A percentile compares a stretch with the other conserved stretches of the same genome.
phyloP scores from a whole-genome alignment of 2,113 vertebrate genomes.

The Melanotaenia duboulayi region DNA sequence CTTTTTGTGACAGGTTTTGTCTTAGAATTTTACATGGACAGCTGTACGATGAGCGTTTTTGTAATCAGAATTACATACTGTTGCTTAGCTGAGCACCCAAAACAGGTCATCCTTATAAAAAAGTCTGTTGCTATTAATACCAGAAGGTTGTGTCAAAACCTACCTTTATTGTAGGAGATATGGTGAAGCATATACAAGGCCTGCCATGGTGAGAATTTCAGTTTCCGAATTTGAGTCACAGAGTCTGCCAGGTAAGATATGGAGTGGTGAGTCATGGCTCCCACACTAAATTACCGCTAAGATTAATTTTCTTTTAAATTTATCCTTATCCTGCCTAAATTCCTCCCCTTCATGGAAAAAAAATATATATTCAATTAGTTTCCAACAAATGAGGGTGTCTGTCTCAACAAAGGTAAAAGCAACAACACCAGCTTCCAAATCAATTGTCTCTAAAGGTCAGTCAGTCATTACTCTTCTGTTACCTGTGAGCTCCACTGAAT shows the following conservation, averaged over 20 bases:
- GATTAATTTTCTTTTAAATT: constrained; percentile 1
- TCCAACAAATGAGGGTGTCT: constrained; percentile 27
- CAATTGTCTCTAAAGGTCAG: constrained; percentile 49
- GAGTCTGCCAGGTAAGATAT: no score
- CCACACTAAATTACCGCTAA: not conserved
- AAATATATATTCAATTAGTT: constrained; percentile 30
- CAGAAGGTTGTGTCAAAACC: no score
- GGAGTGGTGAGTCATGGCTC: not conserved
- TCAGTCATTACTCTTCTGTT: constrained; percentile 45
- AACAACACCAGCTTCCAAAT: constrained; percentile 28
- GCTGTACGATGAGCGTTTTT: not conserved
- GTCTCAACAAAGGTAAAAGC: constrained; percentile 9
- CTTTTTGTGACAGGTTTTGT: not conserved
- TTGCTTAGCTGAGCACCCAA: no score
- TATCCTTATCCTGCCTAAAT: not conserved
- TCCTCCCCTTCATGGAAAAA: not conserved
- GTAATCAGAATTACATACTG: not conserved
- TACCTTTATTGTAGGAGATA: no score
- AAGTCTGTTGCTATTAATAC: no score
- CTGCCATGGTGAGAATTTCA: no score
- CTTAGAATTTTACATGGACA: not conserved
- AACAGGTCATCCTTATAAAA: no score
- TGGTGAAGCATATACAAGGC: no score
- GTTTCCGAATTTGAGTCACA: no score
- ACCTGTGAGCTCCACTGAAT: constrained; percentile 4